Percentiles rank a stretch among this genome's conserved stretches.
Conservation (phyloP, 2,888 invertebrate species). For the Yponomeuta evonymella region DNA sequence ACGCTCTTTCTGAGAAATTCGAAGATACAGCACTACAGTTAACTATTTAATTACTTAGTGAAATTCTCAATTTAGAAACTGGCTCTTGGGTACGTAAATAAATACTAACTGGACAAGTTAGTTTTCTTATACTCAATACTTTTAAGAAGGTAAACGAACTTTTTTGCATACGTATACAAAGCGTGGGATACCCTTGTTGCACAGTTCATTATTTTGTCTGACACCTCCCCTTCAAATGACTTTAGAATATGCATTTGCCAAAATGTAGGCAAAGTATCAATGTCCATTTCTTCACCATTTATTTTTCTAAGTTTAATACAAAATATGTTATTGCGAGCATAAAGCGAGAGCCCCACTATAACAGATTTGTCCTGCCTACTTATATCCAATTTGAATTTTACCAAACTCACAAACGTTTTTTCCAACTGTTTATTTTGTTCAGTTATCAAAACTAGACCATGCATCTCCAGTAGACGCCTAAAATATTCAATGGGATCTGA, state of each 20-base stretch:
- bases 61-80: too few relatives aligned
- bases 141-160: slow-evolving; percentile 46
- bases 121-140: slow-evolving; percentile 31
- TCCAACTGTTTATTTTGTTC: slow-evolving; percentile 30
- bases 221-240: slow-evolving; percentile 43
- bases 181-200: slow-evolving; percentile 38
- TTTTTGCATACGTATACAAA: slow-evolving; percentile 32
- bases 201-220: slow-evolving; percentile 37
- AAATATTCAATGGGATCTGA: slow-evolving; percentile 52
- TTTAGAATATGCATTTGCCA: slow-evolving; percentile 70
- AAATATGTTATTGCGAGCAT: slow-evolving; percentile 36
- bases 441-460: slow-evolving; percentile 41
- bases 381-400: slow-evolving; percentile 53
- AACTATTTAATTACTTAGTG: too few relatives aligned
- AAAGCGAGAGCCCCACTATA: slow-evolving; percentile 42
- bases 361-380: slow-evolving; percentile 43
- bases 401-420: slow-evolving; percentile 36
- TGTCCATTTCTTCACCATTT: slow-evolving; percentile 35
- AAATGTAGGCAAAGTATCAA: slow-evolving; percentile 43
- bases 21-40: too few relatives aligned
- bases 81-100: neutral
- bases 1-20: too few relatives aligned
- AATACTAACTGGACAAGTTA: neutral
- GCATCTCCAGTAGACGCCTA: slow-evolving; percentile 40
- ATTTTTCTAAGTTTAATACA: slow-evolving; percentile 47